Percentiles rank a stretch among this genome's conserved stretches.
These are phyloP conservation scores for Dendrolimus houi DNA, from an alignment of 2,888 invertebrate genomes.

Conservation along the genomic window DNA sequence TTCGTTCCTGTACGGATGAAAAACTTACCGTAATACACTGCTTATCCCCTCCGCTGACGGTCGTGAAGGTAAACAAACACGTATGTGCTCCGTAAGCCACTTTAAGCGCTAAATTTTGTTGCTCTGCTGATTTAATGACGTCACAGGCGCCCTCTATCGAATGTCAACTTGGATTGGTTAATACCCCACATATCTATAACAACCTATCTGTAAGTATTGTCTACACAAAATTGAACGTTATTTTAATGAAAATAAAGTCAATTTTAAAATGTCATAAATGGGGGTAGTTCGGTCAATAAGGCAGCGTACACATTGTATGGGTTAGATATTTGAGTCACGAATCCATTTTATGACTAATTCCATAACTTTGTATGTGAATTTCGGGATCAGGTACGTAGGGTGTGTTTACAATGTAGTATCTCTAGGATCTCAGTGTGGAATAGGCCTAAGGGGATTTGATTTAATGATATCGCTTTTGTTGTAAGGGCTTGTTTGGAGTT, in stretches of 20 bases:
- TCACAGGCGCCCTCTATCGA: conserved; percentile 71
- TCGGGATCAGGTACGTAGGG: conserved; percentile 62
- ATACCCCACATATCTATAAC: conserved; percentile 15
- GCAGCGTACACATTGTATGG: conserved; percentile 39
- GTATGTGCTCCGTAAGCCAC: conserved; percentile 5
- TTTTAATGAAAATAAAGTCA: rapidly evolving
- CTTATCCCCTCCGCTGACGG: neutral
- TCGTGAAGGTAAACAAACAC: neutral
- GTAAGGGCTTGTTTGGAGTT: conserved; percentile 10
- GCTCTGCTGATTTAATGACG: conserved; percentile 73
- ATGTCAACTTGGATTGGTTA: conserved; percentile 67
- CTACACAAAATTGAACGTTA: conserved; percentile 14
- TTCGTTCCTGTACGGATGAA: too few relatives aligned
- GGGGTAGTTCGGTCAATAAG: conserved; percentile 15
- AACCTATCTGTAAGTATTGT: conserved; percentile 7
- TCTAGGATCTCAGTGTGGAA: neutral
- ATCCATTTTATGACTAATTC: conserved; percentile 76
- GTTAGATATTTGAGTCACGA: conserved; percentile 75
- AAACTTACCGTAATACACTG: too few relatives aligned
- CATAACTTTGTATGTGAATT: conserved; percentile 76
- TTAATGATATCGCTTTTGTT: neutral
- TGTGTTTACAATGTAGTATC: conserved; percentile 63
- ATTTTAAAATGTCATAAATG: conserved; percentile 4
- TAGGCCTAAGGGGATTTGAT: neutral
- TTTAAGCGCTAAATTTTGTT: conserved; percentile 64